These are phyloP conservation scores for Hippocampus abdominalis DNA, from an alignment of 2,113 vertebrate genomes.

Conservation along the genomic window DNA sequence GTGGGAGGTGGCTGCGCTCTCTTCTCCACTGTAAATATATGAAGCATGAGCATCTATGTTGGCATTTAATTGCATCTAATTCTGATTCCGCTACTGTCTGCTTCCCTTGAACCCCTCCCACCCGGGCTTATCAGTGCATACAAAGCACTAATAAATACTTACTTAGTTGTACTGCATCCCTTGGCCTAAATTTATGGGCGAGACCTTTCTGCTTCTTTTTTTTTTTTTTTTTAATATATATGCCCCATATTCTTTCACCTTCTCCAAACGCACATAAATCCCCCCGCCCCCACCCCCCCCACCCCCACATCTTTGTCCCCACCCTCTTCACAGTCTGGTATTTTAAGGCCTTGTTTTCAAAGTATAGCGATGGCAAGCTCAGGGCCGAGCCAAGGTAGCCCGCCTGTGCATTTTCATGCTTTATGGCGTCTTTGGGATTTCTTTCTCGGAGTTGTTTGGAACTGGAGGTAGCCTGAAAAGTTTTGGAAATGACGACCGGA, in stretches of 20 bases:
- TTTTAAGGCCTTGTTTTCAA: slow-evolving; percentile 52
- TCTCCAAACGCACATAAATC: slow-evolving; percentile 58
- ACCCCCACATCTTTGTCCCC: not conserved
- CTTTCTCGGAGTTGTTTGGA: slow-evolving; percentile 14
- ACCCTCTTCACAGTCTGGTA: slow-evolving; percentile 21
- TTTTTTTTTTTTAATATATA: slow-evolving; percentile 31
- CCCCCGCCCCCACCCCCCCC: slow-evolving; percentile 9
- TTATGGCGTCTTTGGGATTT: slow-evolving; percentile 34
- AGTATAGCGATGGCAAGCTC: slow-evolving; percentile 35
- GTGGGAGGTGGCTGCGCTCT: slow-evolving; percentile 16
- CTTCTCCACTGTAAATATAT: slow-evolving; percentile 19
- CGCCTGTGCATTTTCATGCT: slow-evolving; percentile 37
- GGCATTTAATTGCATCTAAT: not conserved
- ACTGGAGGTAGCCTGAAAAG: not conserved
- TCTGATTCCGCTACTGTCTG: not conserved
- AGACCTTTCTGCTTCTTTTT: slow-evolving; percentile 45
- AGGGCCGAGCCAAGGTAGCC: slow-evolving; percentile 26
- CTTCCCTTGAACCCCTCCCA: slow-evolving; percentile 2
- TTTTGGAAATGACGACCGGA: not conserved
- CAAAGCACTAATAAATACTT: slow-evolving; percentile 8
- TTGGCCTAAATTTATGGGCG: slow-evolving; percentile 46
- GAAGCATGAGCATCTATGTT: slow-evolving; percentile 5
- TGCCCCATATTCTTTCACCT: slow-evolving; percentile 40
- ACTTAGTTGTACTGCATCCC: slow-evolving; percentile 8
- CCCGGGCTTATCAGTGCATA: slow-evolving; percentile 12